Conservation (phyloP, 2,888 invertebrate species). For the Herminia tarsipennalis region DNA sequence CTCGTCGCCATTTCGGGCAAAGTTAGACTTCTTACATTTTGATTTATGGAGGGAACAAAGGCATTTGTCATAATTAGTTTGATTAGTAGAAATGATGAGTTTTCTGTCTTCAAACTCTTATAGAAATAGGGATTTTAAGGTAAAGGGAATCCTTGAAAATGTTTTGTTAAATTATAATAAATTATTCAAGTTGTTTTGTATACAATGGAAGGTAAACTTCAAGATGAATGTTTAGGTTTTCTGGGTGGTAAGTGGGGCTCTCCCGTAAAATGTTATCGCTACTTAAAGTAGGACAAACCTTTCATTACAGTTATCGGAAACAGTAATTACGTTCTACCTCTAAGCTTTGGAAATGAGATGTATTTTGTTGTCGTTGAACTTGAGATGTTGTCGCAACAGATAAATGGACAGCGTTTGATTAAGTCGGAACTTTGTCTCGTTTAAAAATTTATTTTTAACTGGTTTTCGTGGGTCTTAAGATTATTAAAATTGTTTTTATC, state of each 20-base stretch:
- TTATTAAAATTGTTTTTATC: too few relatives aligned
- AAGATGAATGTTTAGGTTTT: constrained; percentile 24
- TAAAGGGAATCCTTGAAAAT: constrained; percentile 5
- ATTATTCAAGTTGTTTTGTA: constrained; percentile 25
- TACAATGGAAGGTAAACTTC: constrained; percentile 15
- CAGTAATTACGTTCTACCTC: constrained; percentile 37
- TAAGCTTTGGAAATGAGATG: constrained; percentile 34
- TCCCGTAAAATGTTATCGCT: constrained; percentile 36
- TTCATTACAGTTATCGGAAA: constrained; percentile 40
- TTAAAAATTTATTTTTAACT: too few relatives aligned
- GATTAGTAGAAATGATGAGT: constrained; percentile 24
- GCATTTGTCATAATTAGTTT: constrained; percentile 40
- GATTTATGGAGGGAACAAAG: constrained; percentile 29
- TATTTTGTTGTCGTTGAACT: constrained; percentile 25
- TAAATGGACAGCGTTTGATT: constrained; percentile 23
- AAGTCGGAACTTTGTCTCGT: constrained; percentile 12
- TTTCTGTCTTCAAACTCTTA: constrained; percentile 17
- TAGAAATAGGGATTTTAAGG: constrained; percentile 10
- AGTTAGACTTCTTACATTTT: constrained; percentile 21
- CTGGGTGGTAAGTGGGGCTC: constrained; percentile 23
- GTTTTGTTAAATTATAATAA: constrained; percentile 18
- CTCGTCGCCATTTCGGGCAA: constrained; percentile 13
- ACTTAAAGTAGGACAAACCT: constrained; percentile 37
- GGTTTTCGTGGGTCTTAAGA: too few relatives aligned
- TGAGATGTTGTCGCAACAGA: constrained; percentile 13